Conservation (phyloP, 1,140 invertebrate species). For the Drosophila navojoa region DNA sequence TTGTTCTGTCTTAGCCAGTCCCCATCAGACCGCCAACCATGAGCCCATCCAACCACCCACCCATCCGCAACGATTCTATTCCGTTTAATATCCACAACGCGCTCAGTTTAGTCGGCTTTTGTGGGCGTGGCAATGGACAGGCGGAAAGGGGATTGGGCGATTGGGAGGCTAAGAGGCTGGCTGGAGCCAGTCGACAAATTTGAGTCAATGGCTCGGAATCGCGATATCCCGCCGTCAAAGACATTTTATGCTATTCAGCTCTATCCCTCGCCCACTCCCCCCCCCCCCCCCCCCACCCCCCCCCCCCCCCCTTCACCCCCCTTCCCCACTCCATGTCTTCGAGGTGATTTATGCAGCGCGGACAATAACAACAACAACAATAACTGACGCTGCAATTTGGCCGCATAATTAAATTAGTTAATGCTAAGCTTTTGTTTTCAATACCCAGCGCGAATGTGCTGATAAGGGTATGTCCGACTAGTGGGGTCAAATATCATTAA, state of each 20-base stretch:
- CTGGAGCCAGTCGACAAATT: constrained; percentile 48
- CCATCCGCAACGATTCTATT: background rate
- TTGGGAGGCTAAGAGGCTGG: too few relatives aligned
- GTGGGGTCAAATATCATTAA: background rate
- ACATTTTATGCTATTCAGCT: constrained; percentile 8
- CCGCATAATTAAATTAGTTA: constrained; percentile 75
- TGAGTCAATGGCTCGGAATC: constrained; percentile 52
- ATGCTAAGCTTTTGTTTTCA: constrained; percentile 44
- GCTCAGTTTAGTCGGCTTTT: constrained; percentile 26
- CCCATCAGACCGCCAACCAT: too few relatives aligned
- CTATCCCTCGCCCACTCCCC: background rate
- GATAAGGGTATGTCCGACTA: background rate
- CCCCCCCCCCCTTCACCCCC: too few relatives aligned
- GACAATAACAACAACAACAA: constrained; percentile 24
- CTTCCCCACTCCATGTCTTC: background rate
- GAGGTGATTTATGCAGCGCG: constrained; percentile 46
- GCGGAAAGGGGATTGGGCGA: too few relatives aligned
- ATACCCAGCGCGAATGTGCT: constrained; percentile 12
- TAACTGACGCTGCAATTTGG: constrained; percentile 42
- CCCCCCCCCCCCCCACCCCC: background rate
- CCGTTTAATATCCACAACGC: constrained; percentile 35
- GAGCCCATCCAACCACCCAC: too few relatives aligned
- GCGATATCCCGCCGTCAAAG: constrained; percentile 42
- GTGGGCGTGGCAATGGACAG: background rate
- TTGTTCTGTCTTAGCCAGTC: constrained; percentile 1